Base-by-base conservation (phyloP, 2,113 vertebrate genomes). In the Oxygymnocypris stewartii region DNA sequence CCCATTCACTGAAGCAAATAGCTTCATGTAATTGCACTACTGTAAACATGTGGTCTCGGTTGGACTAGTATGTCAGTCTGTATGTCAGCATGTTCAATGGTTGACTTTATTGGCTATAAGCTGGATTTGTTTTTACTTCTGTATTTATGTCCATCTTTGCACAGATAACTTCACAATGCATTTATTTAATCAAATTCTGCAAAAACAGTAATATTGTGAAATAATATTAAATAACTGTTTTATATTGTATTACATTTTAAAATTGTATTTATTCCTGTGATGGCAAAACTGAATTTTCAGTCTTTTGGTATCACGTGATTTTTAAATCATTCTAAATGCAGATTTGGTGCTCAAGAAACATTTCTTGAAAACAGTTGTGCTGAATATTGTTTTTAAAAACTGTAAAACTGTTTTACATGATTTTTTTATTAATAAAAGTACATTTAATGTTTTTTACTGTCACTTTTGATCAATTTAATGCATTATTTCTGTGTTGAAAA, bases 1-100 rank as follows among this genome's bases (percentile, higher is more conserved):
- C 16, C 84, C 80, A 28, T 74, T 37, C 85, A 77, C 83, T 79
- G 75, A 79, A 88, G 80, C 75, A 85, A 88, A 87, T 65, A 13
- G 67, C 82, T 84, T 40, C 84, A 82, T 63, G 74, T n/a, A 79
- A 25, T 74, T 31, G 35, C 40, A 61, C 51, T 88, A 57, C 51
- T 75, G 31, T 44, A 74, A 89, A 69, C 75, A 67, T 35, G 59
- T 49, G 59, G 67, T 71, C 71, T 84, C 13, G 25, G 25, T 81
- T 79, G 79, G 80, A 74, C 44, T n/a, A 61, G 57, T 23, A 61
- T 61, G 20, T 57, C 18, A 57, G 16, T 57, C 54, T 57, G 54
- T 57, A 37, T 82, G 16, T 78, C 73, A 61, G 69, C 20, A 18
- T 78, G 44, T 57, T 80, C 49, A 71, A 16, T 79, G 10, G 76